Evolutionary conservation across 2,797 vertebrate species (phyloP), one percentile per base, ranked within the genome.

Genomic region (Enteromius thamalakanensis): DNA sequence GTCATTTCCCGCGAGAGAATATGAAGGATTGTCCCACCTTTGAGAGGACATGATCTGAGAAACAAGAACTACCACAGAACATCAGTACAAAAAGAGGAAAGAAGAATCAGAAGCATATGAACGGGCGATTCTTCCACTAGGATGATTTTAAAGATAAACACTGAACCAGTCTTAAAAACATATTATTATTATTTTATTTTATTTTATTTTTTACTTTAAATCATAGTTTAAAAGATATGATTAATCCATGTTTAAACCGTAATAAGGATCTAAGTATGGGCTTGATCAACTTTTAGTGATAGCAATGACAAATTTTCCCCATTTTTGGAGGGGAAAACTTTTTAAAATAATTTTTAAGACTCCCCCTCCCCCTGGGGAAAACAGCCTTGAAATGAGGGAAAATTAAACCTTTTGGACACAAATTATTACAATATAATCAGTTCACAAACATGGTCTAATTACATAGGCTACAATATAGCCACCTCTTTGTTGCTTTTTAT

Each of bases 1-100:
- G 79, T 87, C 84, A 84, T 76, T 83, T 60, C 85, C 81, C 69
- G 29, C 69, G 68, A 74, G 80, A 74, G 47, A 37, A 23, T 32
- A 81, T 80, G 70, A 80, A 58, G 37, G 62, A 84, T 79, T 58
- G 77, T 75, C 60, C 77, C 60, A 75, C 37, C 62, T 55, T 75
- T 47, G 21, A 77, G 81, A 34, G 53, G 32, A 64, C 42, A 37
- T 10, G 49, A 49, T 29, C 26, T 58, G 37, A 69, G 65, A 70
- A 83, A 68, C 51, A 23, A 77, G 26, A 19, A 29, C 42, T 6
- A 11, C 26, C 26, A 19, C 26, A 70, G 47, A 37, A 40, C 47
- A 55, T 21, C 71, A 67, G 19, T 7, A n/a, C 3, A 37, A 7
- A 1, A 70, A 26, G 1, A 62, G 5, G 47, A 15, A 55, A 55